A percentile compares a stretch with the other conserved stretches of the same genome.
Conservation (phyloP, 2,113 vertebrate species). For the Leptosomus discolor region DNA sequence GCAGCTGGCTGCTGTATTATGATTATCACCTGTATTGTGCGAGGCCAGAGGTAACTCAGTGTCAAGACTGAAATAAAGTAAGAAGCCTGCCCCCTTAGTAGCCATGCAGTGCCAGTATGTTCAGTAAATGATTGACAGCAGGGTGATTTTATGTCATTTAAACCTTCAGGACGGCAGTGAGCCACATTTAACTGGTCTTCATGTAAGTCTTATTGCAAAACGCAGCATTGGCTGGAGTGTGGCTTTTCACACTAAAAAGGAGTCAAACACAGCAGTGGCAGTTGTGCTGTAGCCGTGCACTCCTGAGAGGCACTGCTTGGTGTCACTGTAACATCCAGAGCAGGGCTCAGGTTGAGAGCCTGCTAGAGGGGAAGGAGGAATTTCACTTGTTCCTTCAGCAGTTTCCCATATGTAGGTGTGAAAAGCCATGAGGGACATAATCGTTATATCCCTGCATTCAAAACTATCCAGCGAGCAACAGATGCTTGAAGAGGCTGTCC, state of each 20-base stretch:
- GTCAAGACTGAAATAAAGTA: not conserved
- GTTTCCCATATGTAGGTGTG: not conserved
- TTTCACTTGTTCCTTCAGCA: not conserved
- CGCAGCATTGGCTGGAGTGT: not conserved
- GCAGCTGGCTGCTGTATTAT: not conserved
- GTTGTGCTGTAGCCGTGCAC: not conserved
- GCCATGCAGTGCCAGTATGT: not conserved
- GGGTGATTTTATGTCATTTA: not conserved
- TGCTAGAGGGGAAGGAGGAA: not conserved
- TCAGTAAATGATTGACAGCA: not conserved
- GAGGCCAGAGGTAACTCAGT: not conserved
- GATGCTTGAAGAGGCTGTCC: not conserved
- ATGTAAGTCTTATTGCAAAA: not conserved
- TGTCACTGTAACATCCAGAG: fast-evolving
- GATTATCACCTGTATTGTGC: not conserved
- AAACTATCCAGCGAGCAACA: not conserved
- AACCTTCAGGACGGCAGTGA: not conserved
- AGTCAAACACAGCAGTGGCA: not conserved
- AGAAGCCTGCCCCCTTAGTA: not conserved
- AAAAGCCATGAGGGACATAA: not conserved
- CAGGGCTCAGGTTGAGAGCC: not conserved
- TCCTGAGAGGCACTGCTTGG: not conserved
- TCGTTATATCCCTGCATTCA: not conserved
- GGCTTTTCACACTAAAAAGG: not conserved
- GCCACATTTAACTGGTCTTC: not conserved